Conservation (phyloP, 1,140 invertebrate species). For the Hyposmocoma kahamanoa region DNA sequence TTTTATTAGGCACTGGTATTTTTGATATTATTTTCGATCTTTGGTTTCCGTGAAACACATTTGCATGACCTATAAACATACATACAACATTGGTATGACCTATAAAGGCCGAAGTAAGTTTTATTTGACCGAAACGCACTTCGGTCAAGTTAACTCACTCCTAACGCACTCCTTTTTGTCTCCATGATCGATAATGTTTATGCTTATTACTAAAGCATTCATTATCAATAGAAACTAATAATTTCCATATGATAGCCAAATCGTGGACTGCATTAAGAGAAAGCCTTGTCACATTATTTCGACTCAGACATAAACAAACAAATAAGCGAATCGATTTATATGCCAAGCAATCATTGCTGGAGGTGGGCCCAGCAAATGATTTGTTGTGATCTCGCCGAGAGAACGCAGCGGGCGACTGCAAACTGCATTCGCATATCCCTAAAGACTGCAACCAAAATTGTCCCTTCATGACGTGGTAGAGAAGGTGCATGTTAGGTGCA, state of each 20-base stretch:
- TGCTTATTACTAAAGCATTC: too few species aligned
- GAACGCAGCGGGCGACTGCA: constrained; percentile 61
- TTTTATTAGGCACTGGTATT: constrained; percentile 1
- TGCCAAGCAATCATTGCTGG: constrained; percentile 58
- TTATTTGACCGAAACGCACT: too few species aligned
- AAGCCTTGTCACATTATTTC: constrained; percentile 1
- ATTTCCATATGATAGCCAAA: too few species aligned
- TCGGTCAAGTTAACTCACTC: too few species aligned
- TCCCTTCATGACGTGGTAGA: constrained; percentile 23
- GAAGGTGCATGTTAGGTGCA: constrained; percentile 29
- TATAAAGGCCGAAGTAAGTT: too few species aligned
- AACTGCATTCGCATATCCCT: constrained; percentile 47
- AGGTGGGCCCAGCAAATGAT: constrained; percentile 64
- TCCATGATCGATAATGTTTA: too few species aligned
- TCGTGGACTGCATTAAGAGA: not conserved
- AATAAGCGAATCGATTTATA: constrained; percentile 38
- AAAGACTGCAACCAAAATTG: constrained; percentile 23
- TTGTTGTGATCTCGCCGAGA: constrained; percentile 65
- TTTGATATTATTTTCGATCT: not conserved
- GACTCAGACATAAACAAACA: constrained; percentile 28
- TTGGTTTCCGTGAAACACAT: too few species aligned
- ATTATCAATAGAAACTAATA: too few species aligned
- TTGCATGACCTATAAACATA: too few species aligned
- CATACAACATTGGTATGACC: too few species aligned
- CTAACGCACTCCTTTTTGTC: too few species aligned